Percentiles rank a stretch among this genome's conserved stretches.
Conservation (phyloP, 2,797 vertebrate genomes). For the Coracias cyanogaster region DNA sequence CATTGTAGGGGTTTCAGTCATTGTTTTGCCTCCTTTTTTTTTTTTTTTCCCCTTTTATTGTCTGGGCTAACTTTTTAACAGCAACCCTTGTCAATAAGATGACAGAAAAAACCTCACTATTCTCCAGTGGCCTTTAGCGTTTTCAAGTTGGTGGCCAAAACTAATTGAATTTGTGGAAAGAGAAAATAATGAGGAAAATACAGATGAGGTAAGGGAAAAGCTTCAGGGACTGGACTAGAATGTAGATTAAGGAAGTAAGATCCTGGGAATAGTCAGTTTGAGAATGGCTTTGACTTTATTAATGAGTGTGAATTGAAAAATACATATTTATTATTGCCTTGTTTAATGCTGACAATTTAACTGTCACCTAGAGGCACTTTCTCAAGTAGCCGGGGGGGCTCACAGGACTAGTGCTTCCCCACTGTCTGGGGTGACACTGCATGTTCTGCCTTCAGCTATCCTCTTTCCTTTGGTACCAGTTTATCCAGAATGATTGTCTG, state of each 20-base stretch:
- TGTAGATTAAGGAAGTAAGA: neutral
- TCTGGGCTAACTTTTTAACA: neutral
- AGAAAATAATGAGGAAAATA: constrained; percentile 47
- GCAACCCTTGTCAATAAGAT: neutral
- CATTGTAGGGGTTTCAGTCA: neutral
- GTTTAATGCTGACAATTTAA: neutral
- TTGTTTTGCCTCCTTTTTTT: neutral
- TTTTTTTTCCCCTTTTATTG: constrained; percentile 11
- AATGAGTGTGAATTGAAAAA: neutral
- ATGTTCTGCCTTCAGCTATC: neutral
- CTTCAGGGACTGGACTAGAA: neutral
- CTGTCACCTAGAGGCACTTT: neutral
- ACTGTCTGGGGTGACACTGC: neutral
- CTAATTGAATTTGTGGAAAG: constrained; percentile 10
- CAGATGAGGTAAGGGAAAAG: neutral
- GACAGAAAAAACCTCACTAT: neutral
- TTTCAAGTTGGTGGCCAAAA: constrained; percentile 35
- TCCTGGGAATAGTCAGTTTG: neutral
- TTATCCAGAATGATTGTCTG: neutral
- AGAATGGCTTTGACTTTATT: neutral
- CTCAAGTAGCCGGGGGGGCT: neutral
- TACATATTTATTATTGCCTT: neutral
- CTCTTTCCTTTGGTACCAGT: neutral
- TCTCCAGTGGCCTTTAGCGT: neutral
- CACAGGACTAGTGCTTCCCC: neutral